These are phyloP conservation scores for Polypterus bichir DNA, from an alignment of 2,113 vertebrate species.

Conservation along the genomic window DNA sequence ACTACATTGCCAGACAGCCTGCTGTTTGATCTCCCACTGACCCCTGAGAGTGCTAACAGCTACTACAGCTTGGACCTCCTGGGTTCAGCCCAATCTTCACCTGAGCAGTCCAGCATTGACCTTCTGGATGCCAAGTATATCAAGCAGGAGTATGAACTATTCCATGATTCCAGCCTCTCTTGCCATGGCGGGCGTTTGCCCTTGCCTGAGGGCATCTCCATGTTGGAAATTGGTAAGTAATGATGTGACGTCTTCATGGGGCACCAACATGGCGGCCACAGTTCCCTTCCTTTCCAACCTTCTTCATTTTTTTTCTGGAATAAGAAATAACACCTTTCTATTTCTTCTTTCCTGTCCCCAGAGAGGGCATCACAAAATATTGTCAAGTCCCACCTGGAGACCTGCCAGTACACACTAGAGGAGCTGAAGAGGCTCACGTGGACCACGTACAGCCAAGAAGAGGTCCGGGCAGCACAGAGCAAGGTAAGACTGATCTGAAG, in stretches of 20 bases:
- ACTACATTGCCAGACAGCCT: constrained; percentile 61
- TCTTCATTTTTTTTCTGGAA: background rate
- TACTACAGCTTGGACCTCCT: constrained; percentile 68
- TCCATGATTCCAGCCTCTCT: constrained; percentile 59
- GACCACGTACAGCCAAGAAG: constrained; percentile 67
- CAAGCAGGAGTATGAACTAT: constrained; percentile 69
- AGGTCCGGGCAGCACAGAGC: constrained; percentile 60
- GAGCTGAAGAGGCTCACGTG: constrained; percentile 70
- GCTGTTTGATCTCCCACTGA: constrained; percentile 73
- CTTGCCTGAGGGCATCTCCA: constrained; percentile 45
- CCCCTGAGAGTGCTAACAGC: constrained; percentile 52
- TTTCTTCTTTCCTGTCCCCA: constrained; percentile 27
- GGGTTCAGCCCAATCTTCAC: constrained; percentile 64
- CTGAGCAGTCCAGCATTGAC: constrained; percentile 64
- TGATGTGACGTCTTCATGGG: too few species aligned
- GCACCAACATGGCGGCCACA: fast-evolving
- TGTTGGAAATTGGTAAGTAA: constrained; percentile 62
- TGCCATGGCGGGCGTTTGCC: constrained; percentile 34
- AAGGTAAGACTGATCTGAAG: constrained; percentile 42
- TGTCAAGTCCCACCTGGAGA: constrained; percentile 75
- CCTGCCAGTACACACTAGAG: constrained; percentile 70
- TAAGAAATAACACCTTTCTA: fast-evolving
- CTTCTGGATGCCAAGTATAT: constrained; percentile 49
- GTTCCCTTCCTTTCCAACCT: background rate
- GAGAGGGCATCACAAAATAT: constrained; percentile 71